Percentiles rank a stretch among this genome's conserved stretches.
These are phyloP conservation scores for Urechis unicinctus DNA, from an alignment of 2,888 invertebrate species.

Conservation along the genomic window DNA sequence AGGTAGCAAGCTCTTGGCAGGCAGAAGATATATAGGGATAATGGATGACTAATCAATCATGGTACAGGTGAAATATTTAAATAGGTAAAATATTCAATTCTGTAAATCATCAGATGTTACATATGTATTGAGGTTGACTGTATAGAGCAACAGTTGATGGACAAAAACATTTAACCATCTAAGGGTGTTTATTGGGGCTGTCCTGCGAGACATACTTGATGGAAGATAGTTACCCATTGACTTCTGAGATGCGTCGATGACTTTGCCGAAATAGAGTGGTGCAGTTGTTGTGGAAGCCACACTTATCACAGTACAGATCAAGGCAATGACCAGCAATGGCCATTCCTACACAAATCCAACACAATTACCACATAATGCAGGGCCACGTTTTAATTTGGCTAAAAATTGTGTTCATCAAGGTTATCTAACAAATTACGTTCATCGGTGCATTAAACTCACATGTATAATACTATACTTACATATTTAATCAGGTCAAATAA, in stretches of 20 bases:
- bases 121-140: too few species aligned
- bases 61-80: neutral
- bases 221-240: slow-evolving; percentile 42
- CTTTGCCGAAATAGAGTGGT: slow-evolving; percentile 45
- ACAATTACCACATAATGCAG: too few species aligned
- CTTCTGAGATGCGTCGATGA: slow-evolving; percentile 41
- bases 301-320: slow-evolving; percentile 28
- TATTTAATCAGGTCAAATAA: slow-evolving; percentile 36
- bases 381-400: too few species aligned
- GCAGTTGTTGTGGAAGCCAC: slow-evolving; percentile 36
- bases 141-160: too few species aligned
- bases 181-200: too few species aligned
- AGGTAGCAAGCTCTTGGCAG: too few species aligned
- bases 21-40: neutral
- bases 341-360: slow-evolving; percentile 30
- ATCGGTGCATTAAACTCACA: neutral
- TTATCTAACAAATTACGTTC: too few species aligned
- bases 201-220: too few species aligned
- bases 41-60: neutral
- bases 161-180: too few species aligned
- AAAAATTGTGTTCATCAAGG: too few species aligned
- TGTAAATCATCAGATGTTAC: neutral
- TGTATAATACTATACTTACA: slow-evolving; percentile 8
- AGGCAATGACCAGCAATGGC: slow-evolving; percentile 23
- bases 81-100: neutral